Evolutionary conservation across 2,888 invertebrate species (phyloP), one percentile per base, ranked within the genome.

Genomic region (Phortica magna): DNA sequence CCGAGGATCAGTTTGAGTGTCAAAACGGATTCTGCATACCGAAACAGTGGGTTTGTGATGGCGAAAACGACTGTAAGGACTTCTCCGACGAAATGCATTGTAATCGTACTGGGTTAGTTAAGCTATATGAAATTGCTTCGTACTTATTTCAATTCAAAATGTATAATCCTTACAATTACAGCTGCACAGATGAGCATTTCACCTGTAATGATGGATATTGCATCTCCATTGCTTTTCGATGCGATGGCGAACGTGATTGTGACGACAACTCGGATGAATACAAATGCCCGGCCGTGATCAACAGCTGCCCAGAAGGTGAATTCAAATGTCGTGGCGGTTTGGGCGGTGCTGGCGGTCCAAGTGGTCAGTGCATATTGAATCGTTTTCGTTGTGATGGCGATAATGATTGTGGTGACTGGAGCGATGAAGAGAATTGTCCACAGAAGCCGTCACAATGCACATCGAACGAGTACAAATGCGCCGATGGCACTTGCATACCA

Each of bases 381-480:
- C 94, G 95, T 77, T 97, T 95, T 89, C 94, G 95, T 79, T 97
- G 97, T 88, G 97, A 97, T 83, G 96, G 96, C 0, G 96, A 97
- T 87, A 95, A 96, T 87, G 97, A 97, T 88, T 97, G 97, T 85
- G 96, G 95, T 0, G 97, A 97, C 89, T 96, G 96, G 95, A 96
- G 96, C 74, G 97, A 97, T 86, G 97, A 97, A 89, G 95, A 96
- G 85, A 94, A 95, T 79, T 97, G 97, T 85, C 94, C 94, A 0
- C 93, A 94, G 84, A 92, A 94, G 81, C 94, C 94, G 0, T 94
- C 94, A 0, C 94, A 93, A 82, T 96, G 96, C 85, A 94, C 94
- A 59, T 91, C 94, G 5, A 95, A 94, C 79, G 95, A 96, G 89
- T 96, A 94, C 89, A 95, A 95, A 89, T 96, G 96, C 84, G 93